Evolutionary conservation across 2,113 vertebrate genomes (phyloP).

Genomic region (Saguinus midas): DNA sequence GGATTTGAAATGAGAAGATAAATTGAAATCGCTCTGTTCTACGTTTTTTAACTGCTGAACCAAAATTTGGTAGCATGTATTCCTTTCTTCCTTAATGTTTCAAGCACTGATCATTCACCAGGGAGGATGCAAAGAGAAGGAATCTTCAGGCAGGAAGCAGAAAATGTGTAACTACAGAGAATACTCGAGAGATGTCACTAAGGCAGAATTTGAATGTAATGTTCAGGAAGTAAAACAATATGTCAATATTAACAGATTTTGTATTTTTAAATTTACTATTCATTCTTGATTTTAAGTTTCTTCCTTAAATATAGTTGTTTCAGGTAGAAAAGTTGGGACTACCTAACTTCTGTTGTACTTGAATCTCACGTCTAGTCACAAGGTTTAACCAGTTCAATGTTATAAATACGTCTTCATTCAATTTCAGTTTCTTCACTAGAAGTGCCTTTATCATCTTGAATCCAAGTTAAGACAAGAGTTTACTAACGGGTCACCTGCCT

Average conservation of each 20-base stretch:
- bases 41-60: background rate
- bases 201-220: background rate
- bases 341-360: background rate
- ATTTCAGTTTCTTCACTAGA: background rate
- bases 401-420: background rate
- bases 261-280: background rate
- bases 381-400: background rate
- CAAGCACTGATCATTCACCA: background rate
- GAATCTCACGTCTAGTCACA: background rate
- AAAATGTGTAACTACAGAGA: background rate
- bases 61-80: background rate
- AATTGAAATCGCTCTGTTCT: background rate
- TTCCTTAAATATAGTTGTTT: background rate
- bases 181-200: background rate
- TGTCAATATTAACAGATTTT: background rate
- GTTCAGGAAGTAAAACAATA: background rate
- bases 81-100: background rate
- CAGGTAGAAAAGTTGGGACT: background rate
- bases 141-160: background rate
- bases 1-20: slow-evolving; percentile 17
- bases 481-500: background rate
- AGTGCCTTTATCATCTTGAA: background rate
- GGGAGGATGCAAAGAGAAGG: background rate
- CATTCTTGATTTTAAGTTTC: background rate
- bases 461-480: background rate